Evolutionary conservation across 2,113 vertebrate species (phyloP).

Genomic region (Leuciscus idus): DNA sequence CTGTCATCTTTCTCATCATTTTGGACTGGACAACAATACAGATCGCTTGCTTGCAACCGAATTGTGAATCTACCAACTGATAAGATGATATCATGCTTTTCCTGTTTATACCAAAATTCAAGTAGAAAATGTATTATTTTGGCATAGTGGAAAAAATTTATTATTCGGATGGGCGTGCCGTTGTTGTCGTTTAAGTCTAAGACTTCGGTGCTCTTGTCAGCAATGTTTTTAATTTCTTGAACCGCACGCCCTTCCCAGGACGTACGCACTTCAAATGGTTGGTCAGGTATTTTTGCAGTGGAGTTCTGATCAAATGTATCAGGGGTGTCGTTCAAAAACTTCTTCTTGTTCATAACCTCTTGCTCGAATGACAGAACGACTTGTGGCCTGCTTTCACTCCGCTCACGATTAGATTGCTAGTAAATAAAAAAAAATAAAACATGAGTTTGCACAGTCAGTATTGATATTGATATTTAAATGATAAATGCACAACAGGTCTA

Average conservation of each 20-base stretch:
- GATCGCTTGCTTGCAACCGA: not conserved
- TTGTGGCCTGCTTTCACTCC: not conserved
- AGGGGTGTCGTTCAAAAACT: not conserved
- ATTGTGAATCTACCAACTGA: not conserved
- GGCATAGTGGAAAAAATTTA: not conserved
- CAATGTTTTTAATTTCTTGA: not conserved
- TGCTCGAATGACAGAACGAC: not conserved
- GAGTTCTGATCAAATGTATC: not conserved
- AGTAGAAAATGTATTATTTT: not conserved
- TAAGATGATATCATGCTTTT: not conserved
- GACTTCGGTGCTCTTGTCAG: not conserved
- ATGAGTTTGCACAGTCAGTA: not conserved
- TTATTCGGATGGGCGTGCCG: not conserved
- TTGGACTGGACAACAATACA: conserved; percentile 10
- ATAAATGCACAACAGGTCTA: not conserved
- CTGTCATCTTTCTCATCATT: not conserved
- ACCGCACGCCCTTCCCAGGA: not conserved
- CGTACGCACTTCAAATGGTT: not conserved
- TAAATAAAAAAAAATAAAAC: not conserved
- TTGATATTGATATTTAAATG: not conserved
- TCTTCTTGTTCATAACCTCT: not conserved
- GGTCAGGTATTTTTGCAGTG: not conserved
- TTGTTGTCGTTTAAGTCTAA: not conserved
- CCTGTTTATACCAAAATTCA: not conserved
- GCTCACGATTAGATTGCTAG: not conserved